Conservation (phyloP, 2,888 invertebrate species). For the Cryptus armator region DNA sequence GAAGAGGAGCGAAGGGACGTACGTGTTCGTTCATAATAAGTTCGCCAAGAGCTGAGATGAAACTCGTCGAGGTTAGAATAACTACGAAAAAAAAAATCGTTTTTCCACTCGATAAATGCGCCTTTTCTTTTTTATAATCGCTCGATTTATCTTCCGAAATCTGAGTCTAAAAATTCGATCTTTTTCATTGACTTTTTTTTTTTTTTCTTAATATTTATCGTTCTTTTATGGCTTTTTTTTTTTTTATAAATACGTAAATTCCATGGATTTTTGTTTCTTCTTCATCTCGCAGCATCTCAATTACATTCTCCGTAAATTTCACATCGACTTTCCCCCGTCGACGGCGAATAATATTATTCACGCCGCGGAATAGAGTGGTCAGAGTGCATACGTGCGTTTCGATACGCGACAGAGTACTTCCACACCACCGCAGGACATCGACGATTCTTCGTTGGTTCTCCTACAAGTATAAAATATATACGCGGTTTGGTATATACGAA, state of each 20-base stretch:
- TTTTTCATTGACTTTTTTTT: no score
- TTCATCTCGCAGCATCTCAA: neutral
- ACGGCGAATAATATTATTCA: neutral
- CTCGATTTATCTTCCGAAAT: neutral
- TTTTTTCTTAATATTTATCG: no score
- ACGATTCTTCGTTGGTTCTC: conserved; percentile 19
- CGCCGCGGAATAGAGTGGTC: conserved; percentile 2
- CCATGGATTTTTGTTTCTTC: no score
- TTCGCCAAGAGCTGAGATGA: conserved; percentile 3
- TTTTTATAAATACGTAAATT: no score
- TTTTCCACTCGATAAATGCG: conserved; percentile 1
- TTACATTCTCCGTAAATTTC: neutral
- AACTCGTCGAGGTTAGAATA: conserved; percentile 6
- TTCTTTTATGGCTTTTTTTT: no score
- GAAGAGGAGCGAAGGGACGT: conserved; percentile 38
- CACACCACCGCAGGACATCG: neutral
- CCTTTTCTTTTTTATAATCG: neutral
- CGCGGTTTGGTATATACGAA: conserved; percentile 27
- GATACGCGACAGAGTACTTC: conserved; percentile 1
- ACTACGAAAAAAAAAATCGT: neutral
- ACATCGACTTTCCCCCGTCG: neutral
- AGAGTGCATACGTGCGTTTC: conserved; percentile 4
- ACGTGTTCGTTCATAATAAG: conserved; percentile 48
- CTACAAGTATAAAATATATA: conserved; percentile 18
- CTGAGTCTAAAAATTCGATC: no score